Evolutionary conservation across 2,888 invertebrate species (phyloP).

Genomic region (Loripinus fragilis): DNA sequence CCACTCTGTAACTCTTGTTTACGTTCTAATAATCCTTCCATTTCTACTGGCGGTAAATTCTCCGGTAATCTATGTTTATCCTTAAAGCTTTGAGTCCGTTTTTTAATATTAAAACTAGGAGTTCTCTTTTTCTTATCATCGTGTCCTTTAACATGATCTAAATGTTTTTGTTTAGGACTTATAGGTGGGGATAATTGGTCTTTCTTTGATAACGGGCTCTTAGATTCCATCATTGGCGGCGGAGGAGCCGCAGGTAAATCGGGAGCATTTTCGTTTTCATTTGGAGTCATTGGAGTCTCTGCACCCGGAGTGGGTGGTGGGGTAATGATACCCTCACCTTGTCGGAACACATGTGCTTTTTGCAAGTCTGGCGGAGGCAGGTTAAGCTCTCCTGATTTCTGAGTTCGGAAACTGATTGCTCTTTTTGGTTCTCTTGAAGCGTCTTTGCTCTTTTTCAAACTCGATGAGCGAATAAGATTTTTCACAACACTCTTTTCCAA

Average conservation of each 20-base stretch:
- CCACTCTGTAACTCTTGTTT: constrained; percentile 97
- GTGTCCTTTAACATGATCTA: constrained; percentile 66
- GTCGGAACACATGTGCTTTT: constrained; percentile 74
- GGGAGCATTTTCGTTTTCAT: constrained; percentile 59
- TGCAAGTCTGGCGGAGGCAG: constrained; percentile 70
- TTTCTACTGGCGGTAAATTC: constrained; percentile 93
- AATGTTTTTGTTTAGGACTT: constrained; percentile 71
- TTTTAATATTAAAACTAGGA: constrained; percentile 96
- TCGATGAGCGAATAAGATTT: constrained; percentile 75
- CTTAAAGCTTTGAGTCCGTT: constrained; percentile 93
- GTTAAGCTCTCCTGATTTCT: constrained; percentile 58
- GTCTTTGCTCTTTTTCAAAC: constrained; percentile 71
- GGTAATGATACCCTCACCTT: constrained; percentile 65
- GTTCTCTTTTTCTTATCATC: constrained; percentile 93
- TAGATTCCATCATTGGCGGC: constrained; percentile 54
- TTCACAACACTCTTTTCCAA: constrained; percentile 73
- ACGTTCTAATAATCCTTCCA: constrained; percentile 94
- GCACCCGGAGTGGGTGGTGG: constrained; percentile 44
- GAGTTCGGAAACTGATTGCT: constrained; percentile 74
- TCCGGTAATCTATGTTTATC: constrained; percentile 80
- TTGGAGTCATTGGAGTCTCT: constrained; percentile 25
- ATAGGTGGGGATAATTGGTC: constrained; percentile 69
- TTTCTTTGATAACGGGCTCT: constrained; percentile 66
- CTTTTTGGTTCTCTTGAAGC: constrained; percentile 65
- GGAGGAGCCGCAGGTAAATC: constrained; percentile 65